Percentiles rank a stretch among this genome's conserved stretches.
These are phyloP conservation scores for Chorisops tibialis DNA, from an alignment of 2,888 invertebrate genomes.

Conservation along the genomic window DNA sequence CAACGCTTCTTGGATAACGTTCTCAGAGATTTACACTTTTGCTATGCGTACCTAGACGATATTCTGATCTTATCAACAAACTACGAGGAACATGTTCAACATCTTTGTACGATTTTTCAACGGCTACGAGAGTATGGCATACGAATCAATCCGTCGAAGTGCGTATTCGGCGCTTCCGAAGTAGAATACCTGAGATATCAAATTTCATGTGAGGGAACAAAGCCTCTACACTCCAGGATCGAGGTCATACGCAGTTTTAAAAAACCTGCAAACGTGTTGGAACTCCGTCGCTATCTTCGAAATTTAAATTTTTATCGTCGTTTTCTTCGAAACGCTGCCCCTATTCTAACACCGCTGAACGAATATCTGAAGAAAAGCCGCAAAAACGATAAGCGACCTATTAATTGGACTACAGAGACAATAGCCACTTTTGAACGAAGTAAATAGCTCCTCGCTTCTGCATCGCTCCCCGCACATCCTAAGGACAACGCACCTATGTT, in stretches of 20 bases:
- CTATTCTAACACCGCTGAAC: neutral
- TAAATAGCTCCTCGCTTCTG: neutral
- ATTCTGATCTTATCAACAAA: neutral
- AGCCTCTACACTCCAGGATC: neutral
- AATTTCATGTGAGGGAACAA: neutral
- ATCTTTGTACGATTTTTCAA: neutral
- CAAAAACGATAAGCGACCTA: neutral
- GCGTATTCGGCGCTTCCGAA: neutral
- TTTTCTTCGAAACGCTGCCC: neutral
- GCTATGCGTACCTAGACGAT: constrained; percentile 4
- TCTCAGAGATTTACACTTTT: neutral
- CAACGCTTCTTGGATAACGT: neutral
- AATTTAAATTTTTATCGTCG: neutral
- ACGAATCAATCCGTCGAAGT: neutral
- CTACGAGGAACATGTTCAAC: neutral
- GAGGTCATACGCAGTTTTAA: neutral
- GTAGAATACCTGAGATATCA: constrained; percentile 5
- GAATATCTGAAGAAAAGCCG: neutral
- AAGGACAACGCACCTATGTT: neutral
- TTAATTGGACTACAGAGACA: neutral
- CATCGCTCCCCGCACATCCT: neutral
- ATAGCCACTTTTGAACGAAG: neutral
- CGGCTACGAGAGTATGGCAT: constrained; percentile 3
- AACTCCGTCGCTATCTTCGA: constrained; percentile 3
- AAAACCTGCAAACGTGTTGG: neutral